Percentiles rank a stretch among this genome's conserved stretches.
These are phyloP conservation scores for Candidula unifasciata DNA, from an alignment of 2,888 invertebrate genomes.

Conservation along the genomic window DNA sequence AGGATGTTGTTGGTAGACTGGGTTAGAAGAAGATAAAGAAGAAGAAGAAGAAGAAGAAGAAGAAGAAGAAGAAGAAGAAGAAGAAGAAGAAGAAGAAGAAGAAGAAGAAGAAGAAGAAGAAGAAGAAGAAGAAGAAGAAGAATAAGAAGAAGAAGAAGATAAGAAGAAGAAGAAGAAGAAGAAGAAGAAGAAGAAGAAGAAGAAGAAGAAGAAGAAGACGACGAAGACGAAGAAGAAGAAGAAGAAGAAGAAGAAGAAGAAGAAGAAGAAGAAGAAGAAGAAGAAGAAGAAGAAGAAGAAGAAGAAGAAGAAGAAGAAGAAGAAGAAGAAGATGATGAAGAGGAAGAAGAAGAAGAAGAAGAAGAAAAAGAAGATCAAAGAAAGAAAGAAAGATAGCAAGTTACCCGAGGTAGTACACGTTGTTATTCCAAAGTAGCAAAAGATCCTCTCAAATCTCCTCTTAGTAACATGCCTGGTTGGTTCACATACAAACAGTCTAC, in stretches of 20 bases:
- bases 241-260: background rate
- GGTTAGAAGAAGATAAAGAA: too few relatives aligned
- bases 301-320: background rate
- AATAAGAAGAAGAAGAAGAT: background rate
- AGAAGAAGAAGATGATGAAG: background rate
- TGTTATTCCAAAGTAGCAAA: too few relatives aligned
- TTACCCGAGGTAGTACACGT: too few relatives aligned
- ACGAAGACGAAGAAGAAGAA: background rate
- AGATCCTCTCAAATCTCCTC: too few relatives aligned
- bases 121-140: constrained; percentile 4
- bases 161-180: background rate
- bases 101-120: background rate
- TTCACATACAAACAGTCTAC: too few relatives aligned
- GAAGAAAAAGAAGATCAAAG: background rate
- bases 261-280: background rate
- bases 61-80: background rate
- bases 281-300: background rate
- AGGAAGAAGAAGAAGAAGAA: background rate
- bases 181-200: background rate
- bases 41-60: background rate
- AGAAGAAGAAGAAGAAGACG: constrained; percentile 2
- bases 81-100: background rate
- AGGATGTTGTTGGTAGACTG: too few relatives aligned
- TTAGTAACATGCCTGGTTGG: too few relatives aligned
- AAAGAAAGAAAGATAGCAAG: background rate